phyloP scores from a whole-genome alignment of 2,797 vertebrate genomes.

The Melanotaenia maccullochi region DNA sequence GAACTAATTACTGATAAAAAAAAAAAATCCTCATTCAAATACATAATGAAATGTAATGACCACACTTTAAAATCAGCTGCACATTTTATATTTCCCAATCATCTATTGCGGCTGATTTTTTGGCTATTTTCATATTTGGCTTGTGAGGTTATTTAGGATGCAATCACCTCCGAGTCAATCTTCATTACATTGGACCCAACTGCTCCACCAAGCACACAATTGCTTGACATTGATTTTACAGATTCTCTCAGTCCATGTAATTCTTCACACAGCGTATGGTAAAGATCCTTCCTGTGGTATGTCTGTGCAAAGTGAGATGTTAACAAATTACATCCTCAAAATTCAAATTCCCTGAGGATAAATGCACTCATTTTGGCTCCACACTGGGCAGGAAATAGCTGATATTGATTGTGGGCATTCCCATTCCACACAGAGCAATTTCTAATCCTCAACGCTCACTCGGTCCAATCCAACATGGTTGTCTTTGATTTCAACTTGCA shows the following conservation, averaged over 20 bases:
- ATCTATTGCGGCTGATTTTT: constrained; percentile 34
- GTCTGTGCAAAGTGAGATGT: constrained; percentile 54
- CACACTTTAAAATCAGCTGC: background rate
- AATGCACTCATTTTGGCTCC: constrained; percentile 45
- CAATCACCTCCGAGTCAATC: constrained; percentile 71
- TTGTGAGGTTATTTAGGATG: constrained; percentile 57
- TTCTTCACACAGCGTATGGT: constrained; percentile 50
- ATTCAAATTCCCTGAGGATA: constrained; percentile 49
- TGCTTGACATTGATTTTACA: constrained; percentile 73
- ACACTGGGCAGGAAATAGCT: constrained; percentile 61
- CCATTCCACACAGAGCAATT: constrained; percentile 49
- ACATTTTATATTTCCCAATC: constrained; percentile 33
- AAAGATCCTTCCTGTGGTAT: constrained; percentile 41
- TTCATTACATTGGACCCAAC: constrained; percentile 69
- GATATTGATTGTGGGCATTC: constrained; percentile 64
- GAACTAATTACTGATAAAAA: constrained; percentile 11
- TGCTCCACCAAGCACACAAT: constrained; percentile 70
- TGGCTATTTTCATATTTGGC: constrained; percentile 53
- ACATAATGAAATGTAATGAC: background rate
- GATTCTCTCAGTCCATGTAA: constrained; percentile 62
- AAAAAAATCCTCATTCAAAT: constrained; percentile 4
- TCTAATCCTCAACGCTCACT: constrained; percentile 42
- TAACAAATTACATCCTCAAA: constrained; percentile 61
- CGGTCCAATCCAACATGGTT: constrained; percentile 69
- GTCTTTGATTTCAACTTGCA: constrained; percentile 58